Conservation (phyloP, 2,888 invertebrate species). For the Luperina testacea region DNA sequence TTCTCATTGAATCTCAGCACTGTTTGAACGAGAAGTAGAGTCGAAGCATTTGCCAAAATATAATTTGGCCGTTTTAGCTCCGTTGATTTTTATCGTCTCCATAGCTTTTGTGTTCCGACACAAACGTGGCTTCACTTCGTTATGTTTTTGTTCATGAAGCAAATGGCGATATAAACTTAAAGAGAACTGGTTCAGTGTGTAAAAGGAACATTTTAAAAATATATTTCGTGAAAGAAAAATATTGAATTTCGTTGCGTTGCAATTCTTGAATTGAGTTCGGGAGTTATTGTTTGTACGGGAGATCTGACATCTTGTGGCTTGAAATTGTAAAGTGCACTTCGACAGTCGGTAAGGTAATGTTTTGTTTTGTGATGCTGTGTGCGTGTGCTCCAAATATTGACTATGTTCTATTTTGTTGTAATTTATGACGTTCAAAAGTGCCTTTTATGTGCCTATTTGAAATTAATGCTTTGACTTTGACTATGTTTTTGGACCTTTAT, state of each 20-base stretch:
- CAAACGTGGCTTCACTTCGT: constrained; percentile 61
- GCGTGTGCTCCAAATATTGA: background rate
- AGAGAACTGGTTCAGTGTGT: constrained; percentile 37
- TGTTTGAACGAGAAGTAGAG: constrained; percentile 44
- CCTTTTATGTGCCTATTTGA: too few relatives aligned
- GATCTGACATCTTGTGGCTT: constrained; percentile 4
- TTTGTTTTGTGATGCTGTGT: background rate
- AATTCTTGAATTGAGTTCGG: constrained; percentile 25
- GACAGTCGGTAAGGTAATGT: background rate
- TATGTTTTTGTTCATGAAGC: constrained; percentile 63
- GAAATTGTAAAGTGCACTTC: constrained; percentile 14
- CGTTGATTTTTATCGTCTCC: constrained; percentile 69
- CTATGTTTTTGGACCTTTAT: background rate
- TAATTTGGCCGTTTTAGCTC: constrained; percentile 69
- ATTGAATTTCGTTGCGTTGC: constrained; percentile 23
- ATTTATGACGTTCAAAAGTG: too few relatives aligned
- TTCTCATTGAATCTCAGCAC: constrained; percentile 65
- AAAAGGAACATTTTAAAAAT: constrained; percentile 38
- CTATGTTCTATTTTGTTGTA: too few relatives aligned
- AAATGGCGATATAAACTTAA: constrained; percentile 55
- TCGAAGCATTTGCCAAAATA: constrained; percentile 67
- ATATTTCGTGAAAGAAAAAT: constrained; percentile 19
- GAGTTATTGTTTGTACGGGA: constrained; percentile 9
- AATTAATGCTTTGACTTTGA: too few relatives aligned
- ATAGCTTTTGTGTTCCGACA: constrained; percentile 63